Evolutionary conservation across 1,140 invertebrate species (phyloP), one percentile per base, ranked within the genome.

Genomic region (Apolygus lucorum): DNA sequence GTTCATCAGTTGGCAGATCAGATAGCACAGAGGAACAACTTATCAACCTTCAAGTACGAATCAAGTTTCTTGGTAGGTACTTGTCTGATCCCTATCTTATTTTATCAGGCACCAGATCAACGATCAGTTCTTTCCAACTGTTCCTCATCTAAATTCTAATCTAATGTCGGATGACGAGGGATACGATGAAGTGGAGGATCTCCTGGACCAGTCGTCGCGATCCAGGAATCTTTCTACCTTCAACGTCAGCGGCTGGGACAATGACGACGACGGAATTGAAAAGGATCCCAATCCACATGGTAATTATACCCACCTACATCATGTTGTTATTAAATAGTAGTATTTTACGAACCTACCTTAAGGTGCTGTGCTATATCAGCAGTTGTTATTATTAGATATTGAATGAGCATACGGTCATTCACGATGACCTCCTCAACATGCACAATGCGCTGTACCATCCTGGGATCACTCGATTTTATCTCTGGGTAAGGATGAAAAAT

Each of bases 211-310:
- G 28, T 29, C 63, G 2, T 11, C 28, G 11, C 28, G 59, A 28
- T 0, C 26, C 2, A 68, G 52, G 49, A 24, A 25, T 22, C 52
- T 52, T 0, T 68, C 49, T 26, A 2, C 27, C n/a, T 66, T 66
- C 29, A 62, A 64, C 28, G 73, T 74, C 1, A 84, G 82, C 73
- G 81, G 78, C 69, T 84, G 82, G 82, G 82, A 84, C 42, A 78
- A 83, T 68, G 83, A 84, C 67, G 78, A 80, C 11, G 78, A 79
- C 2, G 82, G 80, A 17, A 72, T 84, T 2, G 82, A 84, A 34
- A 75, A 78, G 52, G 78, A 80, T 26, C 76, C 76, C 17, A 79
- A 82, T 76, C 79, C 82, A 1, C 77, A 76, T 77, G 80, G 82
- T 83, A 79, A 79, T 70, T 49, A 49, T n/a, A n/a, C n/a, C n/a